These are phyloP conservation scores for Sebastolobus alascanus DNA, from an alignment of 2,797 vertebrate species.

Conservation along the genomic window DNA sequence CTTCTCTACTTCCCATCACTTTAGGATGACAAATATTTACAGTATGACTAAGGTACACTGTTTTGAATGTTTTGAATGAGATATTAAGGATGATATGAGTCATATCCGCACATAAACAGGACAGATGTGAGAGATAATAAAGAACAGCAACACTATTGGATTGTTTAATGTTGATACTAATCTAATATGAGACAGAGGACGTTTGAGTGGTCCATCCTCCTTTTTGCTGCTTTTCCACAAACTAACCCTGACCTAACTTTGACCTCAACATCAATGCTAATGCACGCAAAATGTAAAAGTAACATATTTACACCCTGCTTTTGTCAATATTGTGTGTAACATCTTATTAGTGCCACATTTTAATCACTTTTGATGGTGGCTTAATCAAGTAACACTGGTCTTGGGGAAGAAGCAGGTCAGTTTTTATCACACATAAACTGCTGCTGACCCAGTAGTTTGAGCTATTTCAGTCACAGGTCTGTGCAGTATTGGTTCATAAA, in stretches of 20 bases:
- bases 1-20: slow-evolving; percentile 28
- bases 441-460: background rate
- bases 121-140: slow-evolving; percentile 19
- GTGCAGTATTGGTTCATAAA: background rate
- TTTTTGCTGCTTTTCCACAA: background rate
- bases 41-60: slow-evolving; percentile 22
- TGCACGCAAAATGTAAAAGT: background rate
- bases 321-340: background rate
- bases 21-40: slow-evolving; percentile 50
- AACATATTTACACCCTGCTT: background rate
- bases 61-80: slow-evolving; percentile 41
- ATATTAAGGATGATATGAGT: slow-evolving; percentile 47
- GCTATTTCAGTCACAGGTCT: slow-evolving; percentile 27
- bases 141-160: slow-evolving; percentile 22
- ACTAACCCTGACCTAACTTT: background rate
- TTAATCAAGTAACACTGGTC: background rate
- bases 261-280: background rate
- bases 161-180: background rate
- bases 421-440: slow-evolving; percentile 14
- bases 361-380: background rate
- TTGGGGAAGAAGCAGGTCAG: slow-evolving; percentile 13
- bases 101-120: slow-evolving; percentile 39
- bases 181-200: background rate
- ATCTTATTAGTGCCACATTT: background rate
- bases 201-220: background rate